These are phyloP conservation scores for Drosophila pegasa DNA, from an alignment of 2,888 invertebrate genomes.

Conservation along the genomic window DNA sequence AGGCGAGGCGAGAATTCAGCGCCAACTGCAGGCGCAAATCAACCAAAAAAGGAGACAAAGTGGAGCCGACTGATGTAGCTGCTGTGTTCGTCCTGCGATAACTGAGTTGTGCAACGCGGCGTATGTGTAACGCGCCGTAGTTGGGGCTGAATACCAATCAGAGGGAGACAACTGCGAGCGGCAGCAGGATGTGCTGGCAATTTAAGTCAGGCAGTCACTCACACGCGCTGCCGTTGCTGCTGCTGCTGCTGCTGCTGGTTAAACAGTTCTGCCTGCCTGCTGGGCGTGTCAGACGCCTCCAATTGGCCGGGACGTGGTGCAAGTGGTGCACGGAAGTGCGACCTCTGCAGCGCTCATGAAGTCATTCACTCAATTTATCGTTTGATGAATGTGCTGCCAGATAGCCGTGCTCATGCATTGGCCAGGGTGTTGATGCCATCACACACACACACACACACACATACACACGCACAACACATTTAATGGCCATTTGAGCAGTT, in stretches of 20 bases:
- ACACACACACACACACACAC: conserved; percentile 34
- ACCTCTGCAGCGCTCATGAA: conserved; percentile 82
- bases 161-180: conserved; percentile 59
- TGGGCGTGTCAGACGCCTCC: conserved; percentile 55
- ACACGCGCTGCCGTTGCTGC: conserved; percentile 18
- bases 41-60: conserved; percentile 55
- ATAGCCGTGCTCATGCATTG: conserved; percentile 59
- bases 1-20: conserved; percentile 46
- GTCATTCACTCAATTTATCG: conserved; percentile 85
- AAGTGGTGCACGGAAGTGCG: conserved; percentile 68
- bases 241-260: conserved; percentile 30
- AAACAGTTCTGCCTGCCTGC: conserved; percentile 32
- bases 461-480: conserved; percentile 79
- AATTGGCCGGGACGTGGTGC: conserved; percentile 31
- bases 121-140: conserved; percentile 42
- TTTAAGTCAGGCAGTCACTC: conserved; percentile 80
- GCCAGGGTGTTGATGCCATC: conserved; percentile 61
- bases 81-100: conserved; percentile 59
- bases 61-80: conserved; percentile 50
- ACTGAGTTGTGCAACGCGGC: conserved; percentile 63
- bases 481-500: conserved; percentile 85
- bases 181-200: conserved; percentile 78
- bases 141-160: conserved; percentile 66
- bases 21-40: conserved; percentile 56
- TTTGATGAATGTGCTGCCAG: conserved; percentile 83